These are phyloP conservation scores for Onchidella celtica DNA, from an alignment of 2,888 invertebrate species.

Conservation along the genomic window DNA sequence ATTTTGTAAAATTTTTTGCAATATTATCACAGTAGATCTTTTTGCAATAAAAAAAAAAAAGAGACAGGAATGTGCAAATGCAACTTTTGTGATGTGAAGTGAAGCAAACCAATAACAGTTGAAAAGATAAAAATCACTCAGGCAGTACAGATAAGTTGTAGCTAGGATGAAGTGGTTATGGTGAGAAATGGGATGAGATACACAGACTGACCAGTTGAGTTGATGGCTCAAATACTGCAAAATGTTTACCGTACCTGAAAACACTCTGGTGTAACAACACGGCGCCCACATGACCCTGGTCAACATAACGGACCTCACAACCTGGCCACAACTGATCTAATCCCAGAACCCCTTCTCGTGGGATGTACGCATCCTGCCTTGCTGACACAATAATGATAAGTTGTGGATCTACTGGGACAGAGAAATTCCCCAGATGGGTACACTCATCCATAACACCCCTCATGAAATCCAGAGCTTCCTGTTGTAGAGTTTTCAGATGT, in stretches of 20 bases:
- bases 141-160: too few relatives aligned
- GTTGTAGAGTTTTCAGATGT: constrained; percentile 35
- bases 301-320: constrained; percentile 91
- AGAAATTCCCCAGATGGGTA: constrained; percentile 96
- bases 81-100: too few relatives aligned
- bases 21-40: too few relatives aligned
- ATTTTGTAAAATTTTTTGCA: too few relatives aligned
- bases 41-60: too few relatives aligned
- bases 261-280: constrained; percentile 91
- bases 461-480: constrained; percentile 94
- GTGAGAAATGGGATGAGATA: too few relatives aligned
- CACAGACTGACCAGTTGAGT: too few relatives aligned
- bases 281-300: constrained; percentile 87
- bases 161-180: too few relatives aligned
- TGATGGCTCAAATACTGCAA: too few relatives aligned
- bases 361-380: constrained; percentile 91
- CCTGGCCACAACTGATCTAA: constrained; percentile 96
- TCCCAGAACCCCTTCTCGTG: constrained; percentile 89
- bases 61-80: too few relatives aligned
- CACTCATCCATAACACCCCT: constrained; percentile 99
- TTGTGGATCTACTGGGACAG: constrained; percentile 90
- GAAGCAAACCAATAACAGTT: too few relatives aligned
- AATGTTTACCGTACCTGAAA: constrained; percentile 89
- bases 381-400: constrained; percentile 95
- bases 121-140: too few relatives aligned